Percentiles rank a stretch among this genome's conserved stretches.
These are phyloP conservation scores for Drosophila busckii DNA, from an alignment of 1,140 invertebrate genomes.

Conservation along the genomic window DNA sequence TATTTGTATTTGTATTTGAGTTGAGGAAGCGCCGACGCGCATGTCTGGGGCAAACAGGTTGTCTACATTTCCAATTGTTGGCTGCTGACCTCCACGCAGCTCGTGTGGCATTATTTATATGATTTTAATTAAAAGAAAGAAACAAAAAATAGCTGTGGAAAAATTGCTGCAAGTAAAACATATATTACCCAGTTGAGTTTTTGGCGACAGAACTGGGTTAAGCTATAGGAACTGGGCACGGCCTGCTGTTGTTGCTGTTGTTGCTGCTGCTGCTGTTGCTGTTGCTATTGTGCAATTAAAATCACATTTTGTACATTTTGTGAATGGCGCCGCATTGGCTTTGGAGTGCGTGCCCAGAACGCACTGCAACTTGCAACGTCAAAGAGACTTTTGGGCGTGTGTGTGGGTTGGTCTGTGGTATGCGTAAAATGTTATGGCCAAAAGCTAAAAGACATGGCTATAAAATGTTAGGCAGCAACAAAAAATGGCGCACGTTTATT, in stretches of 20 bases:
- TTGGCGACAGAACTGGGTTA: constrained; percentile 74
- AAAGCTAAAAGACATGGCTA: constrained; percentile 57
- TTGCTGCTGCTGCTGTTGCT: too few species aligned
- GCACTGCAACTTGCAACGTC: constrained; percentile 22
- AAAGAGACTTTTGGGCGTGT: constrained; percentile 1
- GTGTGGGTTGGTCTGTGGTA: constrained; percentile 47
- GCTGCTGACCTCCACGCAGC: too few species aligned
- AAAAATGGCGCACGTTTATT: too few species aligned
- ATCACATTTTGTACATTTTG: constrained; percentile 57
- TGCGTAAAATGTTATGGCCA: constrained; percentile 73
- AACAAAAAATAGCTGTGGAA: too few species aligned
- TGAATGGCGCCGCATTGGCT: constrained; percentile 24
- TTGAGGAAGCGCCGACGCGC: too few species aligned
- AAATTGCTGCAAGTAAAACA: too few species aligned
- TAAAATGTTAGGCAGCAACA: constrained; percentile 36
- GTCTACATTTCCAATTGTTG: too few species aligned
- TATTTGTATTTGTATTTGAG: too few species aligned
- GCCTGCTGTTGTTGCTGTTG: constrained; percentile 56
- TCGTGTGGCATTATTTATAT: too few species aligned
- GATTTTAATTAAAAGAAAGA: too few species aligned
- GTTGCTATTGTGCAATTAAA: constrained; percentile 77
- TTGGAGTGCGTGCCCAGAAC: constrained; percentile 49
- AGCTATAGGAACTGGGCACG: constrained; percentile 55
- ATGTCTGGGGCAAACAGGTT: too few species aligned
- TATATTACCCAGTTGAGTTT: too few species aligned